phyloP scores from a whole-genome alignment of 2,797 vertebrate genomes.

The Platalea minor region DNA sequence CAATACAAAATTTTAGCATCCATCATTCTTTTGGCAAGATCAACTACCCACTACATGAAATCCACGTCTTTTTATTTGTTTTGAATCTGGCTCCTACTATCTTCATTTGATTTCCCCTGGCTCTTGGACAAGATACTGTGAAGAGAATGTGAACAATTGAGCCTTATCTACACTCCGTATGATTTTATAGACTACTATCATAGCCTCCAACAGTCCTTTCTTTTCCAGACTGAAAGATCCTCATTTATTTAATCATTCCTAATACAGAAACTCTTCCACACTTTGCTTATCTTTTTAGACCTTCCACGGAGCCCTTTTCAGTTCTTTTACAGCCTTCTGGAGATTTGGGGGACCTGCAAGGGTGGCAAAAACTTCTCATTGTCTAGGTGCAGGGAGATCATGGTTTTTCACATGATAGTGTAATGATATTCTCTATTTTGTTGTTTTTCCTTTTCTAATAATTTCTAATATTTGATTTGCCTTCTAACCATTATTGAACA shows the following conservation, averaged over 20 bases:
- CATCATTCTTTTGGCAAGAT: background rate
- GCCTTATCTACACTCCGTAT: background rate
- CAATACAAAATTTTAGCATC: background rate
- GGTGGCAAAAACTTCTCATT: background rate
- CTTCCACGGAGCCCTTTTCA: background rate
- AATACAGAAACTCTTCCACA: background rate
- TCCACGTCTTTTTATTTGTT: background rate
- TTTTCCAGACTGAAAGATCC: background rate
- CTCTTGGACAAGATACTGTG: background rate
- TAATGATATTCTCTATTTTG: background rate
- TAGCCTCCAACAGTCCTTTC: background rate
- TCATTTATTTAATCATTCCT: constrained; percentile 6
- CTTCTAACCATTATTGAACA: background rate
- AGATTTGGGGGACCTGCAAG: fast-evolving
- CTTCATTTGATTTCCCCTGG: constrained; percentile 36
- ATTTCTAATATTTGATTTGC: background rate
- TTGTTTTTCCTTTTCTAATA: background rate
- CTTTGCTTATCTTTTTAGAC: background rate
- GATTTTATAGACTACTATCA: constrained; percentile 14
- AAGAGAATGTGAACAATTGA: background rate
- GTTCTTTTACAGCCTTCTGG: background rate
- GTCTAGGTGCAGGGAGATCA: background rate
- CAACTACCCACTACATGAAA: background rate
- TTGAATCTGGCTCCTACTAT: background rate
- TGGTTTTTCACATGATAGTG: background rate